Evolutionary conservation across 2,113 vertebrate genomes (phyloP).

Genomic region (Pseudorasbora parva): DNA sequence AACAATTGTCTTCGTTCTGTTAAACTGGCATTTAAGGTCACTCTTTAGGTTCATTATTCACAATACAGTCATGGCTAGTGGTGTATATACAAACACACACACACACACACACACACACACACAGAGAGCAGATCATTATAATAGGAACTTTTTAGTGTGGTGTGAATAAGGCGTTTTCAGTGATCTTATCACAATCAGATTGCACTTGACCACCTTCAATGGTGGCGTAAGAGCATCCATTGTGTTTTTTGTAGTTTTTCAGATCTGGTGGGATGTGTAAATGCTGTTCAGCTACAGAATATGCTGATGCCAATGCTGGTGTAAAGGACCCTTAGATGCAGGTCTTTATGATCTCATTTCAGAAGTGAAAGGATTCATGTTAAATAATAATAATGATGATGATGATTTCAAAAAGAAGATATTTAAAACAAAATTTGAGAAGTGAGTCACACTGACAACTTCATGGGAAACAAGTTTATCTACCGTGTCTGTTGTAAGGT

Average conservation of each 20-base stretch:
- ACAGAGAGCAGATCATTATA: slow-evolving; percentile 28
- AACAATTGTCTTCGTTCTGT: slow-evolving; percentile 36
- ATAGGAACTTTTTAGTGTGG: slow-evolving; percentile 27
- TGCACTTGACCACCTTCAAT: neutral
- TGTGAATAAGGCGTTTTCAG: slow-evolving; percentile 29
- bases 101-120: neutral
- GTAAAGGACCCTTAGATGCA: neutral
- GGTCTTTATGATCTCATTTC: no score
- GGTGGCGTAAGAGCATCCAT: neutral
- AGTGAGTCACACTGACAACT: no score
- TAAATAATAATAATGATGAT: no score
- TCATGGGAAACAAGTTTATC: no score
- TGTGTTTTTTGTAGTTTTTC: neutral
- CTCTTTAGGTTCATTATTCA: slow-evolving; percentile 47
- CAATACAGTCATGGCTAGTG: neutral
- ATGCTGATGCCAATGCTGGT: no score
- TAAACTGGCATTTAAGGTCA: slow-evolving; percentile 50
- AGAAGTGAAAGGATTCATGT: no score
- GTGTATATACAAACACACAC: neutral
- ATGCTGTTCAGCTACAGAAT: neutral
- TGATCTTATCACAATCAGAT: neutral
- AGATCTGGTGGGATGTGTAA: neutral
- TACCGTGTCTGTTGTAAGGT: no score
- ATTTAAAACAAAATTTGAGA: no score
- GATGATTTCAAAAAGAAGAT: no score